phyloP scores from a whole-genome alignment of 2,113 vertebrate genomes.

The Psittacula cyanocephala region DNA sequence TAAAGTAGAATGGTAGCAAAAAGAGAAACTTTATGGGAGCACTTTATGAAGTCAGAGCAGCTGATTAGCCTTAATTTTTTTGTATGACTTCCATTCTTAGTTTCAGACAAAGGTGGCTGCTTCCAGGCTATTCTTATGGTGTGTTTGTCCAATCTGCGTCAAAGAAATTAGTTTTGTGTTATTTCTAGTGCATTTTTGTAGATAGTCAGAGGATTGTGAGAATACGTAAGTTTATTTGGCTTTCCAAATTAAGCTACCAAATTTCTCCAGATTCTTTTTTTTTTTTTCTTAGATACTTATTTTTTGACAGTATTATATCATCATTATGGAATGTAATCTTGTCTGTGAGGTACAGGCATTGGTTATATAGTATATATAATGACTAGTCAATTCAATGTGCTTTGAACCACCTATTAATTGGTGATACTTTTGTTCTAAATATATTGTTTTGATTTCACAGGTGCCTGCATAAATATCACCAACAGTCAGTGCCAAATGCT shows the following conservation, averaged over 20 bases:
- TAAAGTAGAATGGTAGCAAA: neutral
- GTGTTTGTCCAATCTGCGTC: neutral
- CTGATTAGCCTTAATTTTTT: neutral
- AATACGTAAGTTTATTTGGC: neutral
- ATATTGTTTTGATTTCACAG: slow-evolving; percentile 71
- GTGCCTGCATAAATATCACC: slow-evolving; percentile 80
- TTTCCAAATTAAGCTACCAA: neutral
- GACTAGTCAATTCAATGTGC: neutral
- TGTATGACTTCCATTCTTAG: neutral
- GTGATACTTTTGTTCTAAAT: slow-evolving; percentile 28
- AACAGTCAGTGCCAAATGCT: slow-evolving; percentile 89
- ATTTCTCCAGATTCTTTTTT: neutral
- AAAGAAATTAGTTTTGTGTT: neutral
- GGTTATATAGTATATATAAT: neutral
- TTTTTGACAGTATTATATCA: neutral
- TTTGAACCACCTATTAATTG: neutral
- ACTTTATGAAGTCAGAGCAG: neutral
- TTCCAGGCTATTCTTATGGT: neutral
- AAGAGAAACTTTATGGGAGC: neutral
- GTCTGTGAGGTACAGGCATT: neutral
- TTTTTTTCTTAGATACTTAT: neutral
- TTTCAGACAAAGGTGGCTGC: neutral
- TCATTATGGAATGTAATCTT: neutral
- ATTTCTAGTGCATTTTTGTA: neutral
- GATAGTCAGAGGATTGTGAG: neutral